Evolutionary conservation across 2,113 vertebrate species (phyloP), one percentile per base, ranked within the genome.

Genomic region (Pyxicephalus adspersus): DNA sequence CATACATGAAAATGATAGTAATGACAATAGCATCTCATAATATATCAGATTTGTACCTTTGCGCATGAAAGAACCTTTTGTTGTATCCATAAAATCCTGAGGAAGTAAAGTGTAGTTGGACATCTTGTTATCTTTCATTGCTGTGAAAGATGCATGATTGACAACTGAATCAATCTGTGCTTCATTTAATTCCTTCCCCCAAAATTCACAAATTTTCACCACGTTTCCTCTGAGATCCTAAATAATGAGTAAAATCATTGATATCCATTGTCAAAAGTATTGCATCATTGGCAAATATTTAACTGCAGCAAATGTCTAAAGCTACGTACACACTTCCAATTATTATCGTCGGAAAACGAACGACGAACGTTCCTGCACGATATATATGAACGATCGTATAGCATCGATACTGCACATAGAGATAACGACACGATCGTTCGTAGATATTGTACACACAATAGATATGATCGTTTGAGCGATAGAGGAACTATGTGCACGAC

Each of bases 71-170:
- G 50, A 70, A 19, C 87, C 86, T 26, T 79, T 85, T 0, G 28
- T 57, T 17, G 76, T 83, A 60, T 74, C 68, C 66, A 89, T 2
- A 1, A 67, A 0, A 0, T 88, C 83, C 18, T 75, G 0, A 0
- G 87, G 84, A 22, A 92, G 3, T 52, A 90, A 83, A 29, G 86
- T 65, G 0, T 92, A 91, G 78, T 87, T 94, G 25, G 89, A 90
- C 81, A 87, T 91, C 0, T 83, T 64, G 71, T 92, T 89, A 13
- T 86, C 85, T 83, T 77, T 85, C 91, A 92, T 92, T 64, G 51
- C 89, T 0, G 80, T 66, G 31, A 92, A 93, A 22, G 86, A 90
- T 2, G 88, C 71, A 52, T 89, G 90, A 50, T 89, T 85, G 3
- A 87, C 86, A 18, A 91, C 83, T 15, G 60, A 70, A 4, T 84